Evolutionary conservation across 2,888 invertebrate genomes (phyloP).

Genomic region (Hydraecia micacea): DNA sequence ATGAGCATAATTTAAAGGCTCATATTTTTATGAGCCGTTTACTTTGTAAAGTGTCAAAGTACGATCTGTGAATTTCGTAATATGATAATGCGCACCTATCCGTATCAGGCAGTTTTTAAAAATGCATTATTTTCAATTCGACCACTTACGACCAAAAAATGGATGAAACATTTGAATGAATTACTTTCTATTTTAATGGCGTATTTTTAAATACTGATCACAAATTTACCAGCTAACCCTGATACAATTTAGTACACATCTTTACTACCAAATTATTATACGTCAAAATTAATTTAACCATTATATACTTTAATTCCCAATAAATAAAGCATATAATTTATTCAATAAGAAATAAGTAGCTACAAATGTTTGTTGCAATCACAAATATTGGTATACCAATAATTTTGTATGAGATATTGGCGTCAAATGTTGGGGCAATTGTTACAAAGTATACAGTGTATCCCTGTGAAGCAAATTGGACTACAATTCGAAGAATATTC

Average conservation of each 20-base stretch:
- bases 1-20: not conserved
- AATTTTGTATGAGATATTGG: constrained; percentile 37
- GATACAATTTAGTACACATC: constrained; percentile 48
- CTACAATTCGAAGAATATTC: constrained; percentile 30
- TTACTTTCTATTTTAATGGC: constrained; percentile 32
- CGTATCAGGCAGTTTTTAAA: constrained; percentile 25
- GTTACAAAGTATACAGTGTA: constrained; percentile 49
- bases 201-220: constrained; percentile 62
- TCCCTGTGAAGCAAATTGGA: constrained; percentile 55
- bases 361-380: constrained; percentile 23
- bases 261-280: constrained; percentile 36
- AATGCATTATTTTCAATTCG: constrained; percentile 40
- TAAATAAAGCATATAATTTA: constrained; percentile 29
- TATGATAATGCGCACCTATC: constrained; percentile 8
- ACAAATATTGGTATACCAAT: constrained; percentile 24
- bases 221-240: constrained; percentile 42
- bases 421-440: constrained; percentile 57
- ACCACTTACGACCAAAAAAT: constrained; percentile 12
- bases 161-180: constrained; percentile 19
- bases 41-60: not conserved
- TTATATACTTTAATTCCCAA: constrained; percentile 26
- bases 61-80: not conserved
- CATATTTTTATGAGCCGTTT: not conserved
- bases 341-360: not conserved
- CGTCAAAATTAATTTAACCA: constrained; percentile 16